A percentile compares a stretch with the other conserved stretches of the same genome.
phyloP scores from a whole-genome alignment of 2,797 vertebrate genomes.

The Scolopax rusticola region DNA sequence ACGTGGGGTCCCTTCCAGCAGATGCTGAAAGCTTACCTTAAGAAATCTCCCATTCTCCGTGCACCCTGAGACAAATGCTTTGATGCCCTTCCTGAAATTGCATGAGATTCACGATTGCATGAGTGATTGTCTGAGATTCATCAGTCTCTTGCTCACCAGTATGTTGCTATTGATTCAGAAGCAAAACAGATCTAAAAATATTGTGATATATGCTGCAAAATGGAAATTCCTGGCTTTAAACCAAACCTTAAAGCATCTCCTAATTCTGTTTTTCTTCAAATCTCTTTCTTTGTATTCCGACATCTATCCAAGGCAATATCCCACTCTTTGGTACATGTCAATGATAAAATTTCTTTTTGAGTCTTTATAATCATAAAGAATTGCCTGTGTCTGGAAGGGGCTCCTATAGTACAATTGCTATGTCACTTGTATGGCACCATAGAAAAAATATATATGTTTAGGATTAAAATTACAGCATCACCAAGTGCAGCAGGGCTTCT shows the following conservation, averaged over 20 bases:
- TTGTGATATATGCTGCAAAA: background rate
- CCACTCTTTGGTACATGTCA: accelerated
- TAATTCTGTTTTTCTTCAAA: background rate
- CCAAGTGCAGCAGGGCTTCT: background rate
- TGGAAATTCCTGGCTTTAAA: background rate
- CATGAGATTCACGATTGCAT: background rate
- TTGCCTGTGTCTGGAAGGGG: background rate
- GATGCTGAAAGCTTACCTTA: background rate
- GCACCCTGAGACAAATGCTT: background rate
- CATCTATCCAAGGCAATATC: background rate
- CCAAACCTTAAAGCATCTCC: background rate
- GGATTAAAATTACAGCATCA: background rate
- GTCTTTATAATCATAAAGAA: background rate
- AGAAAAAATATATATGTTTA: background rate
- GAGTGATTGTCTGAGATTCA: background rate
- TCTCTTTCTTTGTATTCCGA: background rate
- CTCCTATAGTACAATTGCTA: accelerated
- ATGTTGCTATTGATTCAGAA: background rate
- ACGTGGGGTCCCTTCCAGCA: background rate
- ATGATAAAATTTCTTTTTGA: background rate
- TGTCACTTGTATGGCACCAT: background rate
- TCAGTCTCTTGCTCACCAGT: background rate
- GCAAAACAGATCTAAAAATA: background rate
- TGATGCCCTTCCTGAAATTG: background rate
- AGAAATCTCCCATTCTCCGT: background rate